Evolutionary conservation across 2,888 invertebrate genomes (phyloP).

Genomic region (Conus canariensis): DNA sequence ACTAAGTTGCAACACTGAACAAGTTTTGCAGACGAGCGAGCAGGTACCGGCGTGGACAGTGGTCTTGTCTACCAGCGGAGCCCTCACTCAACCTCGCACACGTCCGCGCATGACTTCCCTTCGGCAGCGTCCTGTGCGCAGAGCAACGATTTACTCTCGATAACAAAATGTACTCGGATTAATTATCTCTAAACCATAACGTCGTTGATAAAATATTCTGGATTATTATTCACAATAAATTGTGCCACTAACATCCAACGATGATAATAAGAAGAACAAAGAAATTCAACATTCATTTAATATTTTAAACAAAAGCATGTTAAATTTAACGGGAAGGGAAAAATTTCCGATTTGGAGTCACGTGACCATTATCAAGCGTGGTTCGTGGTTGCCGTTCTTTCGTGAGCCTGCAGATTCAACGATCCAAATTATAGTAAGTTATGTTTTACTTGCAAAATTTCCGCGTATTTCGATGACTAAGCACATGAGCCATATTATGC

Average conservation of each 20-base stretch:
- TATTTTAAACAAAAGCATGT: background rate
- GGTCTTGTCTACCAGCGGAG: too few species aligned
- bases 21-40: background rate
- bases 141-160: slow-evolving; percentile 34
- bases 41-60: background rate
- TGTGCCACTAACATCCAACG: background rate
- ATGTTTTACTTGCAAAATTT: background rate
- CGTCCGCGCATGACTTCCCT: background rate
- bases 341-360: background rate
- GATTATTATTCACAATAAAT: background rate
- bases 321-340: background rate
- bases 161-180: slow-evolving; percentile 22
- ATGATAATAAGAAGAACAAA: background rate
- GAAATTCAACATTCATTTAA: background rate
- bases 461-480: background rate
- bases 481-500: slow-evolving; percentile 18
- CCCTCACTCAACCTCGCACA: too few species aligned
- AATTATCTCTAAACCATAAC: slow-evolving; percentile 39
- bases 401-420: background rate
- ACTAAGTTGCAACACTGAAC: background rate
- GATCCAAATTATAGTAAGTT: slow-evolving; percentile 3
- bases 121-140: slow-evolving; percentile 13
- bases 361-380: slow-evolving; percentile 18
- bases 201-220: background rate
- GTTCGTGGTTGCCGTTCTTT: slow-evolving; percentile 41